A percentile compares a stretch with the other conserved stretches of the same genome.
Conservation (phyloP, 2,797 vertebrate species). For the Xiphorhynchus erythropygius region DNA sequence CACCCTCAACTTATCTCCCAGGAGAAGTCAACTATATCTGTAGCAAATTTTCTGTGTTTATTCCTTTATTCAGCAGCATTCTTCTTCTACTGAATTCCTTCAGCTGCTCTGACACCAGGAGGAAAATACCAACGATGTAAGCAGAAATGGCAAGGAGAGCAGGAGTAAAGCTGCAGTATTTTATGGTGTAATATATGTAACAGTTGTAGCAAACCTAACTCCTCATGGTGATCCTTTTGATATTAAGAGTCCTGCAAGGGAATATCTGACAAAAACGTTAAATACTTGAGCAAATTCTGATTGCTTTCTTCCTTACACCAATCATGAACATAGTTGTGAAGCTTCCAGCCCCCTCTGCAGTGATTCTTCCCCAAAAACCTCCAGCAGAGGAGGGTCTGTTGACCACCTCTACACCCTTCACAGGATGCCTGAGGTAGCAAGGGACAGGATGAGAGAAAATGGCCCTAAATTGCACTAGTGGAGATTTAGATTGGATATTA, state of each 20-base stretch:
- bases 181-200: rapidly evolving
- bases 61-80: not conserved
- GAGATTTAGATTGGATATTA: not conserved
- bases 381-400: not conserved
- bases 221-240: not conserved
- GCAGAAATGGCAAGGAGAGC: not conserved
- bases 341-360: not conserved
- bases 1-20: not conserved
- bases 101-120: not conserved
- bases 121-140: rapidly evolving
- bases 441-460: not conserved
- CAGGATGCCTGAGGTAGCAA: not conserved
- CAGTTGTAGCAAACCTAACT: not conserved
- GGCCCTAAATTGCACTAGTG: not conserved
- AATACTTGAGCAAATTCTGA: not conserved
- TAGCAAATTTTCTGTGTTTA: not conserved
- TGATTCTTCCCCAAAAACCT: not conserved
- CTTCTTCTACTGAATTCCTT: not conserved
- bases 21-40: not conserved
- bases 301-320: not conserved
- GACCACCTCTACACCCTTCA: not conserved
- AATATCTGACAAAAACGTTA: not conserved
- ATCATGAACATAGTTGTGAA: not conserved
- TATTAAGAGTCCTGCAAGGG: not conserved
- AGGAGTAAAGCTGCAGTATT: not conserved